phyloP scores from a whole-genome alignment of 2,797 vertebrate genomes.

The Galagoides demidoff region DNA sequence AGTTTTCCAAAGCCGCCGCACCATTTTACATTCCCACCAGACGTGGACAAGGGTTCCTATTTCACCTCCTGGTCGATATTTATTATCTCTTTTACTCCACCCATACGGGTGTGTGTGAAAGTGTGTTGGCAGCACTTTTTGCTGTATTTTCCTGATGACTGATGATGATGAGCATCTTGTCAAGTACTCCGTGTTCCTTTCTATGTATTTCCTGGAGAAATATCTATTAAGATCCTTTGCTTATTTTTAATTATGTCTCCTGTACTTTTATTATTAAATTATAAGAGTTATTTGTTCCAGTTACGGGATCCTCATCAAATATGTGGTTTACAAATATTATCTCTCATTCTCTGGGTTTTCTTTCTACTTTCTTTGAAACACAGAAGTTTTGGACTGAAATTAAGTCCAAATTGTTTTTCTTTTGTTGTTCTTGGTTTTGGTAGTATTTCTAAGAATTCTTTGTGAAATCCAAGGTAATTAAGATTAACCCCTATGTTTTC shows the following conservation, averaged over 20 bases:
- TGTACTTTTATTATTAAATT: neutral
- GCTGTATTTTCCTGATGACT: neutral
- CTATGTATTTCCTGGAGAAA: neutral
- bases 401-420: neutral
- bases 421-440: neutral
- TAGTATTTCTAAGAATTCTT: neutral
- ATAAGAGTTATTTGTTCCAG: neutral
- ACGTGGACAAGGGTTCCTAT: neutral
- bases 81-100: neutral
- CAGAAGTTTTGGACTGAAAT: neutral
- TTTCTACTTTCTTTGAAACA: neutral
- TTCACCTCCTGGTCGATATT: neutral
- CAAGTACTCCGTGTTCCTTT: neutral
- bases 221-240: neutral
- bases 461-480: neutral
- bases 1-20: neutral
- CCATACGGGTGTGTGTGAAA: neutral
- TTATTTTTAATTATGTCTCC: neutral
- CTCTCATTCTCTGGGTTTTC: neutral
- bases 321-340: neutral
- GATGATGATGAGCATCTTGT: neutral
- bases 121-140: neutral
- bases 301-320: neutral
- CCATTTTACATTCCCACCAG: neutral
- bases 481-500: neutral